Conservation (phyloP, 2,888 invertebrate species). For the Aporophyla nigra region DNA sequence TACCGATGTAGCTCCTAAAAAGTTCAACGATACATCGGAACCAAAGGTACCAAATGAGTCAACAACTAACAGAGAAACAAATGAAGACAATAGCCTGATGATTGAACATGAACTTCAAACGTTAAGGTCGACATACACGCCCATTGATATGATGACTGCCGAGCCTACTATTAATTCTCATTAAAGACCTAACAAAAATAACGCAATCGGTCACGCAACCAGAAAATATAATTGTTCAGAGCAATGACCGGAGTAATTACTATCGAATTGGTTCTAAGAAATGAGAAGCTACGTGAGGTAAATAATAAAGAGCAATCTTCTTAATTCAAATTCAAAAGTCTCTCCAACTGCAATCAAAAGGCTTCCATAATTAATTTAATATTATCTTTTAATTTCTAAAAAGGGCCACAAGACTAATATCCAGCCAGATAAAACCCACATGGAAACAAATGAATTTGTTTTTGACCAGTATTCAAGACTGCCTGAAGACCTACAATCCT, state of each 20-base stretch:
- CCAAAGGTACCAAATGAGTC: background rate
- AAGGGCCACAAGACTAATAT: background rate
- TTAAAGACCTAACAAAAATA: constrained; percentile 23
- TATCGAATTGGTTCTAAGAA: constrained; percentile 17
- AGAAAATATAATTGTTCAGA: constrained; percentile 21
- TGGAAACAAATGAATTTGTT: background rate
- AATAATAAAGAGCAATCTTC: background rate
- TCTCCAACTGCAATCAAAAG: background rate
- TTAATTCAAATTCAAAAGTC: background rate
- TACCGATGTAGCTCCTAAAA: background rate
- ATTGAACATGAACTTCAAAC: constrained; percentile 36
- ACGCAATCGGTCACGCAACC: constrained; percentile 41
- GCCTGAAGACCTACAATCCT: no score
- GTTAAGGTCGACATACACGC: constrained; percentile 18
- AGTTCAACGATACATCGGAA: constrained; percentile 4
- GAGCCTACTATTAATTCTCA: constrained; percentile 37
- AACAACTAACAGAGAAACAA: background rate
- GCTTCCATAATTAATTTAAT: no score
- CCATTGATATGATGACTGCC: constrained; percentile 23
- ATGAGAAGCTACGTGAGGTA: background rate
- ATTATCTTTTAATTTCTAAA: background rate
- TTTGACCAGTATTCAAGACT: background rate
- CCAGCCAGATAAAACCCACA: background rate
- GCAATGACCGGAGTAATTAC: constrained; percentile 35
- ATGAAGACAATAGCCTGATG: constrained; percentile 28